Base-by-base conservation (phyloP, 2,113 vertebrate genomes). In the Dipodomys stephensi region DNA sequence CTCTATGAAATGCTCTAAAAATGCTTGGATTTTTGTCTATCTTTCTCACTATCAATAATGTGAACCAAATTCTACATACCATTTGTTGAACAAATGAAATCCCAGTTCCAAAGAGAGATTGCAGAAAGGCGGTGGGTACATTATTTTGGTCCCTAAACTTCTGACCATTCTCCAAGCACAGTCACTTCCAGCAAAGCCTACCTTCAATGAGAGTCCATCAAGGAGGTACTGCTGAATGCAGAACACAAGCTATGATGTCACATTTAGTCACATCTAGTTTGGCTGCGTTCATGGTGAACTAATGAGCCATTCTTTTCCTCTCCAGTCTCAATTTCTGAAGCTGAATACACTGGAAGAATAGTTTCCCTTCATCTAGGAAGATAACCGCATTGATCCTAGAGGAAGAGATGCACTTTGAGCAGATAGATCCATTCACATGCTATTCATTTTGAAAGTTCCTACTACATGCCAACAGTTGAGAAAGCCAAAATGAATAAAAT, bases 401-500 rank as follows among this genome's bases (percentile, higher is more conserved):
- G 60, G 84, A 68, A 94, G 81, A 86, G 2, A 32, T 6, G 35
- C 20, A 20, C 92, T 96, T 93, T 85, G 87, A 95, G 74, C 71
- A 78, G 28, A 67, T 71, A 78, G 7, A 60, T 27, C 30, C 19
- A 16, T 65, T 91, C 89, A 90, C 53, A 53, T 6, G 53, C 39
- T 69, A 22, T 49, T 86, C 68, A 49, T 83, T 95, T 57, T 65
- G 79, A 93, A 93, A 88, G 28, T 20, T 73, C 53, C 76, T 80
- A 20, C 76, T 91, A 65, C 57, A 83, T 10, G 57, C 73, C 74
- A 44, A 65, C 85, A 82, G 82, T 90, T 74, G 65, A 94, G 83
- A 83, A 60, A 90, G 65, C 39, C 68, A 73, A 91, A 77, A 87
- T 92, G 87, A 94, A 94, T 93, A 79, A 91, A 87, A 93, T 78